These are phyloP conservation scores for Enteromius paludinosus DNA, from an alignment of 2,797 vertebrate genomes.

Conservation along the genomic window DNA sequence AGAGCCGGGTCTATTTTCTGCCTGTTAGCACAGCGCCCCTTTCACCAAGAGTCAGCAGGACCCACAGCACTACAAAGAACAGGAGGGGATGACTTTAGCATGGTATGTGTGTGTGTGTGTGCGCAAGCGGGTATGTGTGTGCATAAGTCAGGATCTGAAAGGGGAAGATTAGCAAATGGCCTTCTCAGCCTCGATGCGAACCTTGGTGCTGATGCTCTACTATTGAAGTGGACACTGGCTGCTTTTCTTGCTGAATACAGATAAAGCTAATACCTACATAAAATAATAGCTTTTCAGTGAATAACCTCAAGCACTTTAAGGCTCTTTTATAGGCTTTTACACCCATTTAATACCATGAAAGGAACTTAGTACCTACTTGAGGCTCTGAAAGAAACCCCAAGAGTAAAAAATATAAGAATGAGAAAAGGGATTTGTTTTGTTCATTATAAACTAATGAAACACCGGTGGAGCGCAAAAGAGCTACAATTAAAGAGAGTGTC, in stretches of 20 bases:
- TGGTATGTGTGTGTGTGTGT: slow-evolving; percentile 14
- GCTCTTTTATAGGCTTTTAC: slow-evolving; percentile 23
- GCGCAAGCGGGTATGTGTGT: neutral
- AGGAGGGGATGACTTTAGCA: slow-evolving; percentile 55
- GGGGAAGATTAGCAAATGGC: slow-evolving; percentile 55
- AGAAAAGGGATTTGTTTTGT: neutral
- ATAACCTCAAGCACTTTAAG: slow-evolving; percentile 20
- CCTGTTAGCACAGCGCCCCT: slow-evolving; percentile 71
- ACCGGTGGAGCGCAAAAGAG: neutral
- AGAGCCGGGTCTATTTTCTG: slow-evolving; percentile 77
- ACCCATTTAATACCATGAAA: slow-evolving; percentile 41
- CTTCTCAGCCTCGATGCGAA: slow-evolving; percentile 47
- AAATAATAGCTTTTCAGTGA: slow-evolving; percentile 54
- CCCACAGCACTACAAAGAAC: slow-evolving; percentile 50
- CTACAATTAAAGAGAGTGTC: neutral
- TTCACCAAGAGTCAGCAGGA: slow-evolving; percentile 62
- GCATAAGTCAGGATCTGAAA: slow-evolving; percentile 50
- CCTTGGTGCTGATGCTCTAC: slow-evolving; percentile 55
- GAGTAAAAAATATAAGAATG: neutral
- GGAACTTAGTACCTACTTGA: slow-evolving; percentile 15
- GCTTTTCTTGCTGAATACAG: slow-evolving; percentile 53
- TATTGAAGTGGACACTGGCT: slow-evolving; percentile 57
- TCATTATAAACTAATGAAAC: slow-evolving; percentile 21
- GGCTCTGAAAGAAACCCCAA: slow-evolving; percentile 14
- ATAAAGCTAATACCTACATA: slow-evolving; percentile 50